Conservation (phyloP, 1,140 invertebrate species). For the Drosophila santomea region DNA sequence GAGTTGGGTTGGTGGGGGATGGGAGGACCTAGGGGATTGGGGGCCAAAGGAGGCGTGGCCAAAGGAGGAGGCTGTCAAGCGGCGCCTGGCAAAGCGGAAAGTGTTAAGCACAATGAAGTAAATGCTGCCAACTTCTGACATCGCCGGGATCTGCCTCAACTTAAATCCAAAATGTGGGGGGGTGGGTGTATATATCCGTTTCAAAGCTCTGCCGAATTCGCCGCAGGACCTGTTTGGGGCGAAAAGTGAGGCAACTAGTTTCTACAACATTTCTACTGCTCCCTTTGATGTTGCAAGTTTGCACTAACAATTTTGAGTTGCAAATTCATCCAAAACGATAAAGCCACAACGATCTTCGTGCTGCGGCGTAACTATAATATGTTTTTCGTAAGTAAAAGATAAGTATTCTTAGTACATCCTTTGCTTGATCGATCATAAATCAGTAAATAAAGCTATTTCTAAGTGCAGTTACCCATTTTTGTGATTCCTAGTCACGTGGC, state of each 20-base stretch:
- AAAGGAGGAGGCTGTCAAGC: slow-evolving; percentile 4
- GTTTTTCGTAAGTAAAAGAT: too few relatives aligned
- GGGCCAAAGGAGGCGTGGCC: background rate
- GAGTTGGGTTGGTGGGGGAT: too few relatives aligned
- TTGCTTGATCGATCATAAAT: too few relatives aligned
- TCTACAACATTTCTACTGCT: background rate
- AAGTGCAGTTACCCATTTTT: background rate
- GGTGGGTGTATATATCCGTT: background rate
- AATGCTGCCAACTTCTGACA: slow-evolving; percentile 72
- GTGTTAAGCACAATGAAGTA: slow-evolving; percentile 78
- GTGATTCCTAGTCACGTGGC: background rate
- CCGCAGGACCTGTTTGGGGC: slow-evolving; percentile 57
- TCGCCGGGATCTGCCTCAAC: slow-evolving; percentile 16
- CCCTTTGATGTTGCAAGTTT: background rate
- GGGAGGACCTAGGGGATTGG: too few relatives aligned
- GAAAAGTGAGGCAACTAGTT: slow-evolving; percentile 10
- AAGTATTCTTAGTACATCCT: too few relatives aligned
- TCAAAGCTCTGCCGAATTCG: slow-evolving; percentile 57
- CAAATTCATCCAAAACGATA: too few relatives aligned
- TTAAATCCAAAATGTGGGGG: slow-evolving; percentile 23
- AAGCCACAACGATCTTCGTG: too few relatives aligned
- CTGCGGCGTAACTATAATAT: too few relatives aligned
- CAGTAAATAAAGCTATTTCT: too few relatives aligned
- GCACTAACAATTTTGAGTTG: too few relatives aligned
- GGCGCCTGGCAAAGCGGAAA: slow-evolving; percentile 64